A percentile compares a stretch with the other conserved stretches of the same genome.
Conservation (phyloP, 2,888 invertebrate species). For the Pasiphila rectangulata region DNA sequence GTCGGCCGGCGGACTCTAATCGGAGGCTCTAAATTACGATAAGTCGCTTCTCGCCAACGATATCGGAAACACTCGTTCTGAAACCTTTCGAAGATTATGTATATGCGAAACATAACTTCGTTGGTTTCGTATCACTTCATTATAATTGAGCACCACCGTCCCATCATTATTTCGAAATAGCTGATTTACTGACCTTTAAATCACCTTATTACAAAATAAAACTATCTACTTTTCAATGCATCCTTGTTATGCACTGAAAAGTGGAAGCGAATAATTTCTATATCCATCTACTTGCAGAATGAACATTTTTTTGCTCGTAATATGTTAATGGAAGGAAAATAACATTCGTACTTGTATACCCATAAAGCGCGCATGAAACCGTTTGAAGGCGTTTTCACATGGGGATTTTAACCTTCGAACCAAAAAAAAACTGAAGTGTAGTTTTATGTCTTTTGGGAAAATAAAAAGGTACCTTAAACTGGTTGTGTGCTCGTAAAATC, state of each 20-base stretch:
- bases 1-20: constrained; percentile 72
- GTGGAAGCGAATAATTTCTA: background rate
- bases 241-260: too few relatives aligned
- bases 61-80: constrained; percentile 72
- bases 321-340: background rate
- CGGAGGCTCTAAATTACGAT: constrained; percentile 78
- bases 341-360: background rate
- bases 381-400: constrained; percentile 24
- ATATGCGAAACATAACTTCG: constrained; percentile 61
- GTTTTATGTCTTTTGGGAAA: constrained; percentile 46
- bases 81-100: constrained; percentile 65
- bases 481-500: constrained; percentile 54
- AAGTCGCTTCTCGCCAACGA: constrained; percentile 68
- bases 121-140: constrained; percentile 56
- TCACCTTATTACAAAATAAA: background rate
- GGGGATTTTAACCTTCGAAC: constrained; percentile 44
- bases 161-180: constrained; percentile 16
- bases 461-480: constrained; percentile 51
- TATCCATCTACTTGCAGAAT: background rate
- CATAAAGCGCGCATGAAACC: background rate
- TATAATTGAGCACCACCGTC: constrained; percentile 29
- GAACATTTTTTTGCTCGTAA: background rate
- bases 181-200: constrained; percentile 3
- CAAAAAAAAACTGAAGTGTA: constrained; percentile 43
- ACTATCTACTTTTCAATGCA: background rate